Percentiles rank a stretch among this genome's conserved stretches.
Conservation (phyloP, 2,113 vertebrate genomes). For the Platanista minor region DNA sequence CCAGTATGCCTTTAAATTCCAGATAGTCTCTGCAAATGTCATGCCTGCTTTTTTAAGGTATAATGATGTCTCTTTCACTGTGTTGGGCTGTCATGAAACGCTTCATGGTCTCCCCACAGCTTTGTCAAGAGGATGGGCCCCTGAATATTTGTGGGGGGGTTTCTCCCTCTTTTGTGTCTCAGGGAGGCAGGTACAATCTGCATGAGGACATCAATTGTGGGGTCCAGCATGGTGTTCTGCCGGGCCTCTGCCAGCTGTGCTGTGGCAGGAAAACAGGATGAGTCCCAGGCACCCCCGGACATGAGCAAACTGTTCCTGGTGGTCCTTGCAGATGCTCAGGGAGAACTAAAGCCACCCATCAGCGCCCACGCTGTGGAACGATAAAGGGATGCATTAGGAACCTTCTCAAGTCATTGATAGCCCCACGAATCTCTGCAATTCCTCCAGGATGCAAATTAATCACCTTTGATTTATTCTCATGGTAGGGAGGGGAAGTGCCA, state of each 20-base stretch:
- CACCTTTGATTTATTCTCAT: not conserved
- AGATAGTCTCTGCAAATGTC: not conserved
- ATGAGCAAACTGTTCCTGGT: not conserved
- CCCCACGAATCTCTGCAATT: not conserved
- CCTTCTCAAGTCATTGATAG: not conserved
- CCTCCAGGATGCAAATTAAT: not conserved
- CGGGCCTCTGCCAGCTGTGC: not conserved
- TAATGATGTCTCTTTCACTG: not conserved
- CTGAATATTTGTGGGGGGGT: not conserved
- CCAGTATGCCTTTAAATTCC: not conserved
- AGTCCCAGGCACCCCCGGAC: not conserved
- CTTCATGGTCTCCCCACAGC: not conserved
- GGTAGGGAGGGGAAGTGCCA: not conserved
- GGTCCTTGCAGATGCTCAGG: not conserved
- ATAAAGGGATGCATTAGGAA: not conserved
- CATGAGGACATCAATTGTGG: not conserved
- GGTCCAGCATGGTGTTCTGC: rapidly evolving
- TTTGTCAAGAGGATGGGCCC: not conserved
- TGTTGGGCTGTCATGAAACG: not conserved
- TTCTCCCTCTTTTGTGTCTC: not conserved
- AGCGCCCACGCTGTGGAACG: not conserved
- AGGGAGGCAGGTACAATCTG: not conserved
- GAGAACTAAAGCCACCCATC: not conserved
- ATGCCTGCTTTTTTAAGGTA: not conserved
- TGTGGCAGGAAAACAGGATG: not conserved